Evolutionary conservation across 2,888 invertebrate genomes (phyloP), one percentile per base, ranked within the genome.

Genomic region (Slavum lentiscoides): DNA sequence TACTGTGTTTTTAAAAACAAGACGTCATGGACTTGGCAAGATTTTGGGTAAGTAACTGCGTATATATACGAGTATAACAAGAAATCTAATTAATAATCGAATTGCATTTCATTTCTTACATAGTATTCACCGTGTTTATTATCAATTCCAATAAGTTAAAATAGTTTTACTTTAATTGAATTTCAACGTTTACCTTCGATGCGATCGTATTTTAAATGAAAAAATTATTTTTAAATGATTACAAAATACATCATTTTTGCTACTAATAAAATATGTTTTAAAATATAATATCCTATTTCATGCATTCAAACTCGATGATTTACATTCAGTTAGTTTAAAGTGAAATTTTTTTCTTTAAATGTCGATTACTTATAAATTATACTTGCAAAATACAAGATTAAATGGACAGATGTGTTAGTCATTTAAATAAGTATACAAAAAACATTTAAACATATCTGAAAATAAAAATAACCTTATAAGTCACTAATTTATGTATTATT

Each of bases 31-130:
- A 43, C 19, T 58, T 72, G 8, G n/a, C 30, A 5, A 43, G 23
- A 58, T 55, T 72, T 64, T 72, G 55, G 72, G 80, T 80, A 55
- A 80, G 80, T 77, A 55, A 55, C 55, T 53, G 30, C 30, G 30
- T 30, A 30, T 30, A 30, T 30, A 30, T 30, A 30, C 4, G 4
- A n/a, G 11, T 13, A 9, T 53, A 9, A 15, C 55, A 55, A 55
- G 2, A 55, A 6, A 55, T 19, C 7, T 17, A 55, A 19, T 5
- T 17, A 19, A 55, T 19, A 30, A 30, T 30, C 30, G 1, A 30
- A 30, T 17, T 19, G 19, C 19, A 13, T 53, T 2, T 53, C 15
- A 55, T 55, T 55, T 15, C 9, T 15, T 49, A 49, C 13, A 5
- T 7, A 11, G 3, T 49, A 13, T 49, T 13, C 3, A 13, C 7